Evolutionary conservation across 2,888 invertebrate genomes (phyloP).

Genomic region (Eupithecia vulgata): DNA sequence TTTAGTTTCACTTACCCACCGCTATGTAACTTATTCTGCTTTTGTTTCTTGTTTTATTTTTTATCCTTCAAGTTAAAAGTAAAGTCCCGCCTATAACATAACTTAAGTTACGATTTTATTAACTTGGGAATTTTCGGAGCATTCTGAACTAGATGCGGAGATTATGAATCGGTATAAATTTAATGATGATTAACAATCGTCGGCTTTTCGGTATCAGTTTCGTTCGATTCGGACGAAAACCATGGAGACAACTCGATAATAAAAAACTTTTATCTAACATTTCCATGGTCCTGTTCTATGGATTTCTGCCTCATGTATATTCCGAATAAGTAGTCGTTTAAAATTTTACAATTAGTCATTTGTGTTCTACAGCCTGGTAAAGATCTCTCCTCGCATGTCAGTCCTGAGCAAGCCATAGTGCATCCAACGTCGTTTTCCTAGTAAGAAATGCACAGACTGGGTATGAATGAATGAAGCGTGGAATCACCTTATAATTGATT

Average conservation of each 20-base stretch:
- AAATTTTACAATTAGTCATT: background rate
- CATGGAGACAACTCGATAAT: background rate
- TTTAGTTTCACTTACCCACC: slow-evolving; percentile 12
- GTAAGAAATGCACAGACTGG: no score
- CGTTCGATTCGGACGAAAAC: slow-evolving; percentile 31
- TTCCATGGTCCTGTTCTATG: background rate
- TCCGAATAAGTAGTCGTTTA: background rate
- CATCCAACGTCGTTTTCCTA: no score
- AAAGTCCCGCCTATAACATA: slow-evolving; percentile 26
- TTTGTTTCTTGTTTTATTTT: slow-evolving; percentile 8
- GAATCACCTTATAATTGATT: no score
- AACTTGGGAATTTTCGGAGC: slow-evolving; percentile 53
- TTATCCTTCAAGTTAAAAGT: slow-evolving; percentile 10
- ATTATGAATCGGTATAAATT: slow-evolving; percentile 78
- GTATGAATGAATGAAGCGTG: no score
- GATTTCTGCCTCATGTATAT: background rate
- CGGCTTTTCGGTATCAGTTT: slow-evolving; percentile 63
- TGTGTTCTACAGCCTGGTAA: background rate
- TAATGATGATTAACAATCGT: slow-evolving; percentile 79
- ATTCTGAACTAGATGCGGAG: slow-evolving; percentile 64
- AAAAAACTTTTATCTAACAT: background rate
- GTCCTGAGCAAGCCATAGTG: background rate
- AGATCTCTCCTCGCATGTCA: background rate
- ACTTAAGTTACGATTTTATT: slow-evolving; percentile 41
- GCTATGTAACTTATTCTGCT: slow-evolving; percentile 11